Conservation (phyloP, 2,888 invertebrate genomes). For the Phoenoteleia sp. region DNA sequence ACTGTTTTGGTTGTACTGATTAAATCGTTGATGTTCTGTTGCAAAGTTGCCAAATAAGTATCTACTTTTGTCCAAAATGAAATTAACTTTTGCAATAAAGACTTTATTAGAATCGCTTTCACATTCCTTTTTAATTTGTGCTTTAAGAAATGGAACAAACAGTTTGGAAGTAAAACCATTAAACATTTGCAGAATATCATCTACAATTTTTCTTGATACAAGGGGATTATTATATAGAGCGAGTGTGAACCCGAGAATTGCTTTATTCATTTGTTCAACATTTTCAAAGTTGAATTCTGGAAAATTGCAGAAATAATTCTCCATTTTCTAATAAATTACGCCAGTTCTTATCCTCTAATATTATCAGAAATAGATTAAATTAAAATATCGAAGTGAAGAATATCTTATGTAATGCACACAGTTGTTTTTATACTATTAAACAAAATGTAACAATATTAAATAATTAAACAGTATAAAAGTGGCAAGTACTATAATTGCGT, state of each 20-base stretch:
- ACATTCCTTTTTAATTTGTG: constrained; percentile 13
- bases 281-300: too few species aligned
- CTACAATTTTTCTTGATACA: constrained; percentile 36
- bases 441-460: too few species aligned
- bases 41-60: constrained; percentile 46
- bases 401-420: too few species aligned
- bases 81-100: neutral
- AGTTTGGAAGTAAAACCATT: constrained; percentile 36
- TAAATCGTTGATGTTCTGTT: constrained; percentile 56
- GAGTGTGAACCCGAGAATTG: constrained; percentile 46
- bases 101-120: neutral
- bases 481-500: too few species aligned
- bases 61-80: constrained; percentile 49
- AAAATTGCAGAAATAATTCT: too few species aligned
- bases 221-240: constrained; percentile 45
- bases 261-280: too few species aligned
- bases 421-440: too few species aligned
- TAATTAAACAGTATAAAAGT: too few species aligned
- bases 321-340: too few species aligned
- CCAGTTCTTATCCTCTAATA: too few species aligned
- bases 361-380: too few species aligned
- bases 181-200: constrained; percentile 29
- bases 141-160: constrained; percentile 27
- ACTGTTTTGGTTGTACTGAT: constrained; percentile 37
- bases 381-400: too few species aligned